phyloP scores from a whole-genome alignment of 2,797 vertebrate genomes.

The Micrastur ruficollis region DNA sequence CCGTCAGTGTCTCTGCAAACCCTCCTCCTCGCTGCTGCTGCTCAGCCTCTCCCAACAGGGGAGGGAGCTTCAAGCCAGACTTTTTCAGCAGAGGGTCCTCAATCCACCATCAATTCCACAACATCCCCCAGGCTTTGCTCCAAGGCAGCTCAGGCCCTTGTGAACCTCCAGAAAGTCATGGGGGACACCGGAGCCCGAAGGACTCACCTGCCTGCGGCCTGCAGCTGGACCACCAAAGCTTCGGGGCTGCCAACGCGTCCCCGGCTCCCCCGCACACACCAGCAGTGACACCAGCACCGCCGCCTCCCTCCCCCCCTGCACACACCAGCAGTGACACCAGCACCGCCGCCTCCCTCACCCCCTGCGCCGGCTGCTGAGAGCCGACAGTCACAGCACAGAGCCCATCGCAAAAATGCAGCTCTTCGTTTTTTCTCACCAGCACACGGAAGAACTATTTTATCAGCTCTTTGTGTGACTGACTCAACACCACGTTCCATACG shows the following conservation, averaged over 20 bases:
- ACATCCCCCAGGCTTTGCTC: not conserved
- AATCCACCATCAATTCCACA: not conserved
- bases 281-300: too few species aligned
- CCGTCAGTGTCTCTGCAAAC: not conserved
- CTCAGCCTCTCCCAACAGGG: not conserved
- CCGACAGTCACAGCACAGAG: accelerated
- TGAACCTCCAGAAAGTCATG: not conserved
- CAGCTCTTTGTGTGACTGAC: not conserved
- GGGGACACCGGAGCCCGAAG: accelerated
- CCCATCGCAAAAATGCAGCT: not conserved
- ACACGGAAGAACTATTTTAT: not conserved
- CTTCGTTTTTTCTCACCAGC: not conserved
- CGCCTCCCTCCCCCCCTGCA: too few species aligned
- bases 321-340: too few species aligned
- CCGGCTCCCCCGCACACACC: too few species aligned
- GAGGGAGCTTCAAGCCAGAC: not conserved
- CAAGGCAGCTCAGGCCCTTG: not conserved
- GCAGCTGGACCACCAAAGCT: accelerated
- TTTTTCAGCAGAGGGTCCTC: not conserved
- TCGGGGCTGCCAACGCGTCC: not conserved
- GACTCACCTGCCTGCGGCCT: accelerated
- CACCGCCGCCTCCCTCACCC: too few species aligned
- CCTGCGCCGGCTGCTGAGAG: not conserved
- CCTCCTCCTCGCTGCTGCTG: accelerated
- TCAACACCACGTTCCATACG: not conserved